Evolutionary conservation across 2,888 invertebrate species (phyloP), one percentile per base, ranked within the genome.

Genomic region (Odontomyia ornata): DNA sequence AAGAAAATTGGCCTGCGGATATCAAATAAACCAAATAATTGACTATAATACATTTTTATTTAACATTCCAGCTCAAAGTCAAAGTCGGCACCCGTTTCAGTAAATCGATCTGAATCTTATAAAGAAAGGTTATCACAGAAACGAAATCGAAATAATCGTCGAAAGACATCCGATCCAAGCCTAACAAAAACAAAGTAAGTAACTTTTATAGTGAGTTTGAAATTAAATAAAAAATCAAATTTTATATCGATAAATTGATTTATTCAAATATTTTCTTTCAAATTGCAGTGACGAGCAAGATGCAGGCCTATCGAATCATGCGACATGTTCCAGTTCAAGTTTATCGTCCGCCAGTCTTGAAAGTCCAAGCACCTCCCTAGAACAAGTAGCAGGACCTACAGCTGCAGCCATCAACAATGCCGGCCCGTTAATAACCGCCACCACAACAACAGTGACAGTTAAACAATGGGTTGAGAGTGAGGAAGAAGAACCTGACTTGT

Each of bases 81-180:
- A 76, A 87, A 87, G 80, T 86, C 86, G 77, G 87, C 87, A 25
- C 87, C 86, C 75, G 86, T 86, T 76, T 87, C 87, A 36, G 87
- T 89, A 81, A 91, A 91, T 84, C 89, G 93, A 81, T 93, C 93
- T 80, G 93, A 93, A 85, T 93, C 93, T 84, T 91, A 92, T 85
- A 92, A 92, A 85, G 92, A 91, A 84, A 88, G 91, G 82, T 88
- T 91, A 81, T 89, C 89, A 15, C 89, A 92, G 90, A 88, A 88
- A 83, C 89, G 92, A 82, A 91, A 91, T 84, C 88, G 91, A 80
- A 86, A 84, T 78, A 91, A 91, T 84, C 90, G 92, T 82, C 89
- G 93, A 83, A 94, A 94, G 88, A 92, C 93, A 82, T 93, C 93
- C 83, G 94, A 94, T 88, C 94, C 94, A 65, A 93, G 93, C 87